A percentile compares a stretch with the other conserved stretches of the same genome.
Conservation (phyloP, 2,888 invertebrate genomes). For the Sminthurinus aureus region DNA sequence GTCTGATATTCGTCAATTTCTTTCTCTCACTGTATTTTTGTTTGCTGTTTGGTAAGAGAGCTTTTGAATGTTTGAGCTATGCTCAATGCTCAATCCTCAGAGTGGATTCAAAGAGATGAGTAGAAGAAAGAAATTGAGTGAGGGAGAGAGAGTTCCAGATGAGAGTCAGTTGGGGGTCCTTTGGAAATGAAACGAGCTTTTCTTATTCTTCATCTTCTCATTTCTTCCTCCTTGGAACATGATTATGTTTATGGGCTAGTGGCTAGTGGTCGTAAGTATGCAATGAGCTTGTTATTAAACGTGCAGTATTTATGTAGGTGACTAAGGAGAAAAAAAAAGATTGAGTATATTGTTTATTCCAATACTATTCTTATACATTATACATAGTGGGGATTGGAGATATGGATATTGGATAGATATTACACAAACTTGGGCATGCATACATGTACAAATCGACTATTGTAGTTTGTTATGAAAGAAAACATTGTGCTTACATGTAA, state of each 20-base stretch:
- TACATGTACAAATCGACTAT: neutral
- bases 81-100: no score
- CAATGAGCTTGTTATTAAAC: slow-evolving; percentile 20
- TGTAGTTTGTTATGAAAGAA: neutral
- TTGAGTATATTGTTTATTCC: neutral
- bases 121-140: neutral
- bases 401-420: neutral
- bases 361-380: neutral
- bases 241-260: slow-evolving; percentile 22
- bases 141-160: slow-evolving; percentile 25
- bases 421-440: neutral
- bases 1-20: no score
- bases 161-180: slow-evolving; percentile 53
- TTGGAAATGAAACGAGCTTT: slow-evolving; percentile 31
- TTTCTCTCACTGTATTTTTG: neutral
- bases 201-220: neutral
- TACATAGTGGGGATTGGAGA: no score
- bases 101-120: no score
- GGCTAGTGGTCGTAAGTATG: slow-evolving; percentile 12
- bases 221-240: slow-evolving; percentile 9
- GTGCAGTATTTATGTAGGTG: slow-evolving; percentile 10
- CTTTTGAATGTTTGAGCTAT: no score
- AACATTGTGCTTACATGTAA: slow-evolving; percentile 6
- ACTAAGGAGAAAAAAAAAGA: slow-evolving; percentile 12
- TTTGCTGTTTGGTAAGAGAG: no score